Evolutionary conservation across 2,888 invertebrate genomes (phyloP).

Genomic region (Phyto melanocephala): DNA sequence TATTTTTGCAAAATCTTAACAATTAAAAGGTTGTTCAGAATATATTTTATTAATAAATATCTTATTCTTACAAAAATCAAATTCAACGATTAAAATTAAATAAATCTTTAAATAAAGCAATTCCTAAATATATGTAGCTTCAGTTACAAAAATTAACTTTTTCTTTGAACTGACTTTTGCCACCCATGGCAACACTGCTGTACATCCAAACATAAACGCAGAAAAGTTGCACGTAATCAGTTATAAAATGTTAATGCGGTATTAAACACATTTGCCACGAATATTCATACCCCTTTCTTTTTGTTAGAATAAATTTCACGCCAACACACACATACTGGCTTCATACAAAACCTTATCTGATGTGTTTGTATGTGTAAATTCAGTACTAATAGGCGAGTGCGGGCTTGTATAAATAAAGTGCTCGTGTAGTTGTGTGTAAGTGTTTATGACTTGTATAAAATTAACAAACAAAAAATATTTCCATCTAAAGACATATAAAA

Average conservation of each 20-base stretch:
- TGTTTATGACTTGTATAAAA: constrained; percentile 31
- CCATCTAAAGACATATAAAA: not conserved
- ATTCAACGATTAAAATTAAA: no score
- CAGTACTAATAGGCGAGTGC: not conserved
- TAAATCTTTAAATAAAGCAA: no score
- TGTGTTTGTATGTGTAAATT: not conserved
- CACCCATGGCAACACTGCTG: not conserved
- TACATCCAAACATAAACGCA: not conserved
- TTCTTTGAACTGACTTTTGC: no score
- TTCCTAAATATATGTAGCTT: no score
- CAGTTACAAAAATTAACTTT: no score
- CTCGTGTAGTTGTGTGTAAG: constrained; percentile 22
- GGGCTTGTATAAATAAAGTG: not conserved
- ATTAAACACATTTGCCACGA: constrained; percentile 12
- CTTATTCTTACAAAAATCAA: no score
- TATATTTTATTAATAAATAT: no score
- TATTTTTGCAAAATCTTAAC: no score
- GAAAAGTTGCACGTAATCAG: constrained; percentile 24
- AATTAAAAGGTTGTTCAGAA: no score
- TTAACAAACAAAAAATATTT: constrained; percentile 22
- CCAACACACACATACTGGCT: not conserved
- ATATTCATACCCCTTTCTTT: not conserved
- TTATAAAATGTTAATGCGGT: constrained; percentile 29
- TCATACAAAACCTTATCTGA: not conserved
- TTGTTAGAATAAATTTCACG: not conserved